phyloP scores from a whole-genome alignment of 2,113 vertebrate genomes.

The Antennarius striatus region DNA sequence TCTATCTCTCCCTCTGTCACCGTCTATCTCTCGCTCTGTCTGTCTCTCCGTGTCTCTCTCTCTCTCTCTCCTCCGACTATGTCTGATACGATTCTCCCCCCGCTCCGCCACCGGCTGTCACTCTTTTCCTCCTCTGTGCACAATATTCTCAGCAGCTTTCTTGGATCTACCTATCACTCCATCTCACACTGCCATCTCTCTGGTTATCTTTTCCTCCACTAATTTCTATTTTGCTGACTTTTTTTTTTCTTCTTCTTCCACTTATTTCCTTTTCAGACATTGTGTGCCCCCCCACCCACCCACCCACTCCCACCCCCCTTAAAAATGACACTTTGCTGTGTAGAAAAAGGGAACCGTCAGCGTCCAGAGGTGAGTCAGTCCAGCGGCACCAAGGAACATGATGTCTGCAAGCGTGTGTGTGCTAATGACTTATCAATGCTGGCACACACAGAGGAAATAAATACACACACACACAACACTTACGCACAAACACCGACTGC shows the following conservation, averaged over 20 bases:
- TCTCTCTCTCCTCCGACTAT: slow-evolving; percentile 59
- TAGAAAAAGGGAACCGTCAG: slow-evolving; percentile 3
- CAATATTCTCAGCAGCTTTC: slow-evolving; percentile 46
- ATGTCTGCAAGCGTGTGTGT: too few species aligned
- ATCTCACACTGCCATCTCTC: slow-evolving; percentile 54
- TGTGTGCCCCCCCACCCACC: too few species aligned
- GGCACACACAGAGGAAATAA: too few species aligned
- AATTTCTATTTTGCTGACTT: slow-evolving; percentile 49
- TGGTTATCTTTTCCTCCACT: slow-evolving; percentile 43
- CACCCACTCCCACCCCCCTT: neutral
- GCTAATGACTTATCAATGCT: too few species aligned
- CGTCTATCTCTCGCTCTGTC: slow-evolving; percentile 73
- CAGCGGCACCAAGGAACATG: too few species aligned
- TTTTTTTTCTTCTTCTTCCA: slow-evolving; percentile 2
- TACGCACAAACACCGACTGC: too few species aligned
- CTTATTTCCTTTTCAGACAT: slow-evolving; percentile 31
- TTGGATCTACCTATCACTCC: slow-evolving; percentile 53
- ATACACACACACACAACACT: too few species aligned
- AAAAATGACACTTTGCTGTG: slow-evolving; percentile 7
- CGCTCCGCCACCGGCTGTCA: slow-evolving; percentile 57
- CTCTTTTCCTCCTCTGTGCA: slow-evolving; percentile 65
- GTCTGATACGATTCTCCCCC: slow-evolving; percentile 59
- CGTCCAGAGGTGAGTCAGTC: too few species aligned
- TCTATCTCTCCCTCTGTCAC: slow-evolving; percentile 76
- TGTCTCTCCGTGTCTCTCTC: slow-evolving; percentile 72